Conservation (phyloP, 2,113 vertebrate species). For the Anoplopoma fimbria region DNA sequence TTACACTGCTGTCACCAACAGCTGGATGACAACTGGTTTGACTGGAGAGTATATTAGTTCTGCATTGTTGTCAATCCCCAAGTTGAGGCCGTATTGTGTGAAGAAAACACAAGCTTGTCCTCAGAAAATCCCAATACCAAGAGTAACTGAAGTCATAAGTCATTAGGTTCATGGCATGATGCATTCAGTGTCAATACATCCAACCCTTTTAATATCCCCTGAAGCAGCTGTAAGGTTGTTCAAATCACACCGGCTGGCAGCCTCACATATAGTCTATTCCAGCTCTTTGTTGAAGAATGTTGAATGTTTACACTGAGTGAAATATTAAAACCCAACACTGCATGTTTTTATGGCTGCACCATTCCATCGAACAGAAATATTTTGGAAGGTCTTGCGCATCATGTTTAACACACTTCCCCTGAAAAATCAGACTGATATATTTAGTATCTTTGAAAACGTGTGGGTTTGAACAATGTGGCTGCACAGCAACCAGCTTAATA, state of each 20-base stretch:
- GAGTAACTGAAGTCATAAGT: background rate
- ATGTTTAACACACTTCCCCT: background rate
- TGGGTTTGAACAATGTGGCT: background rate
- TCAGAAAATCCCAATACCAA: background rate
- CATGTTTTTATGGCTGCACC: background rate
- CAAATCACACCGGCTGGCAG: background rate
- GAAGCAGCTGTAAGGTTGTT: background rate
- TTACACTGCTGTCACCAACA: constrained; percentile 14
- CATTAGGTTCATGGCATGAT: background rate
- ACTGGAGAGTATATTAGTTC: background rate
- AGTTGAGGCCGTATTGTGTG: background rate
- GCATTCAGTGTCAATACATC: background rate
- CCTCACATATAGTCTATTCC: background rate
- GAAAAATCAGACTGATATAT: background rate
- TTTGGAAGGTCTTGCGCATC: background rate
- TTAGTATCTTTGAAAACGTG: background rate
- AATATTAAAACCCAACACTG: background rate
- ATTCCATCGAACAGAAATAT: background rate
- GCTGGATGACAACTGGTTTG: background rate
- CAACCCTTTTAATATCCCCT: background rate
- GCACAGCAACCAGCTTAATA: background rate
- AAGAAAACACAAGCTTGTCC: background rate
- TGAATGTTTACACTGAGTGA: background rate
- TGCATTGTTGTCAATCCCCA: background rate
- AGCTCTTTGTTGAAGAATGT: background rate